Evolutionary conservation across 2,113 vertebrate genomes (phyloP), one percentile per base, ranked within the genome.

Genomic region (Leucosticte australis): DNA sequence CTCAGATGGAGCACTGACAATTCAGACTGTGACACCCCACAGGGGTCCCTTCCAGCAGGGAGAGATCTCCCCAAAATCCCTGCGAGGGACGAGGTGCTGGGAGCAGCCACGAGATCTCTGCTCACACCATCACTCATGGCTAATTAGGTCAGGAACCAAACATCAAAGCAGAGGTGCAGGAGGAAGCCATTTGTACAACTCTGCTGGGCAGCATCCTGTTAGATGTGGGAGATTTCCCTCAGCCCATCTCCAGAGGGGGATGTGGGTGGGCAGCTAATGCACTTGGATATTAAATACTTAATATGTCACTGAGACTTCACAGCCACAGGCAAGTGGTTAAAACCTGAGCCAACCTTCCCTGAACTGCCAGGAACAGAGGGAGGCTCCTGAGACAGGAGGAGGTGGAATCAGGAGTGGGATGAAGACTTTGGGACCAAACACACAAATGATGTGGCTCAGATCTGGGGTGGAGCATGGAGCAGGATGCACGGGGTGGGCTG

Each of bases 221-320:
- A 44, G 74, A 31, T 79, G 92, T 13, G 93, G 92, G 77, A 6
- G 26, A n/a, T 19, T 81, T 75, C 89, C 93, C 81, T 78, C 92
- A 60, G 1, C 89, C 74, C 81, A 15, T 31, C 87, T 70, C 82
- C 16, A 52, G 15, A 0, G 1, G 64, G 94, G 92, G 91, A 94
- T 92, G 92, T 89, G 94, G 94, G 82, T 90, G 82, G 84, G 67
- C 89, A 91, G 92, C 11, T 83, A 81, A 94, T 74, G 93, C 87
- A 74, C 88, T 67, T 10, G 67, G 53, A 88, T 92, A 77, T 91
- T 63, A 88, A 88, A 88, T 52, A 76, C 90, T 77, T 83, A 31
- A 80, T 76, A 53, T 26, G 70, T 89, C 78, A 87, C 78, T 30
- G 10, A 46, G 78, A 5, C 70, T 89, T 50, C 59, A 75, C 59